Percentiles rank a stretch among this genome's conserved stretches.
Conservation (phyloP, 1,140 invertebrate species). For the Eumeta japonica region DNA sequence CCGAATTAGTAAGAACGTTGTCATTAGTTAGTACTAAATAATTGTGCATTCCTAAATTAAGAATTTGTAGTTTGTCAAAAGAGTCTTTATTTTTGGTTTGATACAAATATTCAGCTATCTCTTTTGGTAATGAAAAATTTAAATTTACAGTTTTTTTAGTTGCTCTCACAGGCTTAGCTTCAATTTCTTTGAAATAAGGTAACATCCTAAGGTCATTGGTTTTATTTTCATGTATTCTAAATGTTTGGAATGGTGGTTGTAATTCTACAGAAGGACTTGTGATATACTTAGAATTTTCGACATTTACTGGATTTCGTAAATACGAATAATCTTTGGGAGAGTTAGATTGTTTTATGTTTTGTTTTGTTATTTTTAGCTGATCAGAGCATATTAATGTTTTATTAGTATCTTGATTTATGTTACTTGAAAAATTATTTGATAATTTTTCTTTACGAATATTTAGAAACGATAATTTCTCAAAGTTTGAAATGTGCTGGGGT, state of each 20-base stretch:
- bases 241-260: constrained; percentile 29
- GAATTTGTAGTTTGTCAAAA: constrained; percentile 36
- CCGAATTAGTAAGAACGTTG: constrained; percentile 11
- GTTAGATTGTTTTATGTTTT: constrained; percentile 17
- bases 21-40: constrained; percentile 36
- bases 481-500: constrained; percentile 20
- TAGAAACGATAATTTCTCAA: constrained; percentile 35
- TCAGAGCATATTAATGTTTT: constrained; percentile 23
- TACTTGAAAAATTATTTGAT: constrained; percentile 33
- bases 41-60: constrained; percentile 42
- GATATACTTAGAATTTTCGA: constrained; percentile 20
- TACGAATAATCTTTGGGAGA: constrained; percentile 16
- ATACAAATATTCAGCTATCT: constrained; percentile 37
- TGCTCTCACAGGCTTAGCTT: constrained; percentile 21
- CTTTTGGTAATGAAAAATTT: constrained; percentile 48
- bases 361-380: neutral
- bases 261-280: constrained; percentile 26
- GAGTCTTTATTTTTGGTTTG: constrained; percentile 23
- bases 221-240: constrained; percentile 13
- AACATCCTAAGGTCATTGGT: constrained; percentile 30
- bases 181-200: constrained; percentile 35
- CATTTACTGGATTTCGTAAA: constrained; percentile 19
- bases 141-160: constrained; percentile 47
- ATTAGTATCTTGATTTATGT: constrained; percentile 40
- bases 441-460: constrained; percentile 43